Base-by-base conservation (phyloP, 2,888 invertebrate genomes). In the Brachycybe producta region DNA sequence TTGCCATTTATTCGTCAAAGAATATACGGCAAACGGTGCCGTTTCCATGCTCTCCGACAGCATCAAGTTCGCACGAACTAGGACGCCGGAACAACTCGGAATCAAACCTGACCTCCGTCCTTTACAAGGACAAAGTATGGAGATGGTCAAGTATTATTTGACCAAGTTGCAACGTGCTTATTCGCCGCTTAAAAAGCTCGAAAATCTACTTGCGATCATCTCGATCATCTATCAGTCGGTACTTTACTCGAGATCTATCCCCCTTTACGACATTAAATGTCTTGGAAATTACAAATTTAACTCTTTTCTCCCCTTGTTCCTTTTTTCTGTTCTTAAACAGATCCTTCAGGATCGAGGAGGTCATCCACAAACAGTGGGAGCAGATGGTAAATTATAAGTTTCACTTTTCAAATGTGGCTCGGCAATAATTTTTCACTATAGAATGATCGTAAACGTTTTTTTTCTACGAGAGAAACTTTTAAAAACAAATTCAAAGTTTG, bases 151-250 rank as follows among this genome's bases (percentile, higher is more conserved):
- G 44, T 59, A 64, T 46, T 64, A 82, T 65, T 76, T 94, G 62
- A 75, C 79, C 54, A 79, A 81, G 59, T 78, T 94, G 69, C 91
- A 92, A 71, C 82, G 80, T 64, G 85, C 90, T 23, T 91, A 91
- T 67, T 82, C 91, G 26, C 94, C 94, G 0, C 68, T 92, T 59
- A 90, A 91, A 63, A 95, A 95, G 66, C 72, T 95, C 55, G 91
- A 95, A 67, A 79, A 86, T 62, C 77, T 95, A 51, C 73, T 92
- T n/a, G 80, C 83, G 45, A 82, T 86, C 56, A 86, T 90, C 61
- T 84, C 87, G 39, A 78, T 82, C 52, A 87, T 92, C 67, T 87
- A 67, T 52, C 62, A 63, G 55, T 61, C 59, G 61, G 67, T 67
- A 55, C 52, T 57, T 53, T n/a, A n/a, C n/a, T n/a, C n/a, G n/a